phyloP scores from a whole-genome alignment of 2,797 vertebrate species.

The Lepus townsendii region DNA sequence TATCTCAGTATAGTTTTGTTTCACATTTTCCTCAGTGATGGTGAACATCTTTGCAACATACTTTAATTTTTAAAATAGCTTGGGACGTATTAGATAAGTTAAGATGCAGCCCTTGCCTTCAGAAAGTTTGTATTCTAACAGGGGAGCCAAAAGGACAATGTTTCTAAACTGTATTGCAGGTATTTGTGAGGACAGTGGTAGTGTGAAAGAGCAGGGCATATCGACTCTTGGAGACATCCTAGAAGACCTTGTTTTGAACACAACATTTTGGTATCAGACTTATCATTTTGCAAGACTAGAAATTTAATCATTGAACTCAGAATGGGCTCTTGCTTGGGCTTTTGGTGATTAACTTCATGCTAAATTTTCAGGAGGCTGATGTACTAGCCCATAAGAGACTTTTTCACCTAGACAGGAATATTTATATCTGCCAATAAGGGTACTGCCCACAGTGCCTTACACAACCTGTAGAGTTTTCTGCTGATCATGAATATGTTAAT shows the following conservation, averaged over 20 bases:
- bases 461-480: background rate
- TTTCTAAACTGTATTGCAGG: background rate
- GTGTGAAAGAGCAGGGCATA: background rate
- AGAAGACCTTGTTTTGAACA: background rate
- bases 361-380: background rate
- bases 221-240: background rate
- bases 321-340: background rate
- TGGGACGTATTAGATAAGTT: background rate
- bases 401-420: background rate
- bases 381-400: background rate
- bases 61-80: background rate
- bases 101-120: background rate
- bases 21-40: background rate
- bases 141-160: background rate
- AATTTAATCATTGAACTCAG: background rate
- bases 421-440: constrained; percentile 2
- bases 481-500: background rate
- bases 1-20: constrained; percentile 28
- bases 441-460: background rate
- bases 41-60: background rate
- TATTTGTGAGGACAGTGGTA: background rate
- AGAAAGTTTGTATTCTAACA: background rate
- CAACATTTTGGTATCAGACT: background rate
- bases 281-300: background rate
- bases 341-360: background rate